Evolutionary conservation across 1,140 invertebrate genomes (phyloP), one percentile per base, ranked within the genome.

Genomic region (Drosophila kurseongensis): DNA sequence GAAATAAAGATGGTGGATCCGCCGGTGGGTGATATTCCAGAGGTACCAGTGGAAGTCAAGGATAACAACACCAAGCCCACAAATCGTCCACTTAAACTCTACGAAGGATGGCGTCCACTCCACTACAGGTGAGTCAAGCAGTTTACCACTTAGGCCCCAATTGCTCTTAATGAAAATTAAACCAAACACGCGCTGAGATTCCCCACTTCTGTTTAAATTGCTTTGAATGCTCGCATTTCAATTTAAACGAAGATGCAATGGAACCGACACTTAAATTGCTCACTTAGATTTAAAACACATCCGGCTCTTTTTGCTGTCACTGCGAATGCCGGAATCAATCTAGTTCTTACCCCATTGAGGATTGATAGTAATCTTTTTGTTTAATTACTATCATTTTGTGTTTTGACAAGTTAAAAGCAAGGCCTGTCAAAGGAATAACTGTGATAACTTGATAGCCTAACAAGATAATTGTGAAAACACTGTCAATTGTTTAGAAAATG

Each of bases 81-180:
- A 10, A 90, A 90, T 45, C 84, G 81, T 3, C 63, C 72, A 10
- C 58, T 92, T 10, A 73, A 90, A 35, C 67, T 92, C 0, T 79
- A 81, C 41, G 91, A 92, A 10, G 91, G 91, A 50, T 92, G 91
- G 91, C 83, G 72, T 8, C 91, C 91, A 47, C 18, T 69, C 1
- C 88, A 91, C 44, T 92, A 92, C 57, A 90, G 68, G 91, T 92
- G 68, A 86, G 90, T 77, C 5, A 29, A 29, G 59, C 36, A 74
- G 48, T 52, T 75, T 73, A 36, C 27, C 67, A 83, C 75, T 80
- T 82, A 32, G 76, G 5, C 40, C 29, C 50, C 60, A 78, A 77
- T 80, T 77, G 50, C 13, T 41, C 54, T 59, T 83, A 82, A 85
- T 90, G 45, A 23, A 67, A 67, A 78, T 57, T 61, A 27, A 18